phyloP scores from a whole-genome alignment of 2,888 invertebrate genomes.

The Bellardia bayeri region DNA sequence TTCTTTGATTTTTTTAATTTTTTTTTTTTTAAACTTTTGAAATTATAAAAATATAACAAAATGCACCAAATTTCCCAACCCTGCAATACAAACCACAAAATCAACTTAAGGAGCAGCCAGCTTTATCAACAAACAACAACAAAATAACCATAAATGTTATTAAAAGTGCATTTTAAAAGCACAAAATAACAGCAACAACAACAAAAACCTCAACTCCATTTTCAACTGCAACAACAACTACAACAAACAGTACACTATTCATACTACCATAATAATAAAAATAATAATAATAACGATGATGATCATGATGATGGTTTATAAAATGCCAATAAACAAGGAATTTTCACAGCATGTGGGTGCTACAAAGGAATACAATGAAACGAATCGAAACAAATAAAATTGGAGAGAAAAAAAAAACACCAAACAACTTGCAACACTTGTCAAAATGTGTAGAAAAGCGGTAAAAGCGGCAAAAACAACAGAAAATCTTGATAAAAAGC shows the following conservation, averaged over 20 bases:
- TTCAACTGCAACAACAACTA: background rate
- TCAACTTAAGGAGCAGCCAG: conserved; percentile 22
- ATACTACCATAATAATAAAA: conserved; percentile 15
- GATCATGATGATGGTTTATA: conserved; percentile 60
- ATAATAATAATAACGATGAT: conserved; percentile 30
- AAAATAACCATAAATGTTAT: conserved; percentile 68
- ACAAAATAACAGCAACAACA: conserved; percentile 19
- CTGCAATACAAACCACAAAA: conserved; percentile 34
- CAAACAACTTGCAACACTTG: conserved; percentile 59
- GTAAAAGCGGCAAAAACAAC: conserved; percentile 50
- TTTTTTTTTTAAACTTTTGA: too few relatives aligned
- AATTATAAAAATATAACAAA: background rate
- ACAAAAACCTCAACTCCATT: conserved; percentile 12
- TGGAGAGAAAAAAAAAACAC: background rate
- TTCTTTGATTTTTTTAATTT: too few relatives aligned
- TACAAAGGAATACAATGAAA: conserved; percentile 41
- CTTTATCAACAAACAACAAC: conserved; percentile 40
- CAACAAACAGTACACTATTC: background rate
- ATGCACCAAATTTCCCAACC: background rate
- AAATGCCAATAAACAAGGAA: conserved; percentile 66
- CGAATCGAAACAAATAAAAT: conserved; percentile 31
- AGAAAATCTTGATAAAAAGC: conserved; percentile 45
- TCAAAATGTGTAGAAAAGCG: conserved; percentile 50
- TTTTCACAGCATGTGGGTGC: conserved; percentile 72
- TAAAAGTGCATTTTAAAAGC: conserved; percentile 57